phyloP scores from a whole-genome alignment of 2,888 invertebrate genomes.

The Tenodera sinensis region DNA sequence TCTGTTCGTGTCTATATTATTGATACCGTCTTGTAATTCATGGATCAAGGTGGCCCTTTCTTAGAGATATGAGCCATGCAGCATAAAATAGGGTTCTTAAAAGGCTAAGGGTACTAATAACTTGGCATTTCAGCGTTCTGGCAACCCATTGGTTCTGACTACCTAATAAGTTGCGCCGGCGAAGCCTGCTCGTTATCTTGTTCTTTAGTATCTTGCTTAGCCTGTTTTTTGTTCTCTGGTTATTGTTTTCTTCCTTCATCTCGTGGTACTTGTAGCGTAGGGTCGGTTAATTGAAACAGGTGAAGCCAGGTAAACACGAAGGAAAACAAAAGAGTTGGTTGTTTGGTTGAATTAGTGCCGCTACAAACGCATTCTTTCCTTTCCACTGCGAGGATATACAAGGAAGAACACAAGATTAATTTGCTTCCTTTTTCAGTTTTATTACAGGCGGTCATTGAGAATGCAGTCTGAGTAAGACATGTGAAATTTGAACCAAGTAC shows the following conservation, averaged over 20 bases:
- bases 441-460: background rate
- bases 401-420: background rate
- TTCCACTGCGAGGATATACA: background rate
- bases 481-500: no score
- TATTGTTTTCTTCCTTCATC: background rate
- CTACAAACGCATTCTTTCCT: background rate
- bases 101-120: constrained; percentile 21
- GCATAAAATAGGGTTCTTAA: constrained; percentile 19
- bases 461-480: background rate
- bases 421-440: background rate
- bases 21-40: constrained; percentile 1
- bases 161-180: background rate
- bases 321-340: constrained; percentile 18
- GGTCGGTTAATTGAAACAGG: constrained; percentile 23
- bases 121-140: background rate
- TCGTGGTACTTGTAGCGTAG: constrained; percentile 1
- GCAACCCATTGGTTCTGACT: background rate
- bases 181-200: background rate
- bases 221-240: background rate
- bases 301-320: constrained; percentile 15
- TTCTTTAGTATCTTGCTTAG: constrained; percentile 6
- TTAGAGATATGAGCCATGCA: constrained; percentile 21
- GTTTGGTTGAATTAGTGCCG: constrained; percentile 21
- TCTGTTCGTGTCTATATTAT: no score
- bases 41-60: background rate